Evolutionary conservation across 1,140 invertebrate genomes (phyloP).

Genomic region (Bemisia tabaci): DNA sequence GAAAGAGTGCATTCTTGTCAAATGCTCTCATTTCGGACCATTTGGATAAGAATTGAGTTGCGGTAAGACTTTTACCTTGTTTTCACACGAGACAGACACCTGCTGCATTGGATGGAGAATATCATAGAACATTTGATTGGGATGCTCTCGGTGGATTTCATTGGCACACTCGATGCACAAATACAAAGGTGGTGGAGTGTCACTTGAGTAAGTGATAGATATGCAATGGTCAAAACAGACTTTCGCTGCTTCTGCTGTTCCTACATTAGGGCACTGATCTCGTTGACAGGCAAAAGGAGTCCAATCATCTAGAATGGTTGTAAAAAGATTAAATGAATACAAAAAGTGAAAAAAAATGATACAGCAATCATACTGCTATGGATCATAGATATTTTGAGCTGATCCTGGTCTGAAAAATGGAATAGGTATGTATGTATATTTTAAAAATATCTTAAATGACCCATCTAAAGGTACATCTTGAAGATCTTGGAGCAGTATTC

Average conservation of each 20-base stretch:
- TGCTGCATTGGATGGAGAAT: constrained; percentile 89
- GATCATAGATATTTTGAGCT: too few relatives aligned
- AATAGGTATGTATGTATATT: too few relatives aligned
- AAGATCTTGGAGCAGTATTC: too few relatives aligned
- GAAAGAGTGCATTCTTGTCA: too few relatives aligned
- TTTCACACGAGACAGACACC: constrained; percentile 89
- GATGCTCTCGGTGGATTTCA: constrained; percentile 68
- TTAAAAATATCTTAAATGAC: too few relatives aligned
- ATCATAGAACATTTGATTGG: constrained; percentile 76
- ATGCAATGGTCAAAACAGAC: constrained; percentile 80
- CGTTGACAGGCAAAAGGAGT: constrained; percentile 70
- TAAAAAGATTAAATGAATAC: not conserved
- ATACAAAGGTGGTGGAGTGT: constrained; percentile 84
- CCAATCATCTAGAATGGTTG: constrained; percentile 38
- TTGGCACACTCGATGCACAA: constrained; percentile 94
- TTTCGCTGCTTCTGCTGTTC: constrained; percentile 75
- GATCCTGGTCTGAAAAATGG: too few relatives aligned
- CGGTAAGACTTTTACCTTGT: too few relatives aligned
- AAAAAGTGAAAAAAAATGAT: not conserved
- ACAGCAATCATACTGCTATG: not conserved
- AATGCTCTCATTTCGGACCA: too few relatives aligned
- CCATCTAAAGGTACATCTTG: too few relatives aligned
- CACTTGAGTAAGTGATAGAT: constrained; percentile 64
- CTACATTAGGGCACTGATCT: constrained; percentile 67
- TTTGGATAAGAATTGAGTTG: too few relatives aligned